These are phyloP conservation scores for Dendronephthya gigantea DNA, from an alignment of 64 coral and sea anemone genomes.

Conservation along the genomic window DNA sequence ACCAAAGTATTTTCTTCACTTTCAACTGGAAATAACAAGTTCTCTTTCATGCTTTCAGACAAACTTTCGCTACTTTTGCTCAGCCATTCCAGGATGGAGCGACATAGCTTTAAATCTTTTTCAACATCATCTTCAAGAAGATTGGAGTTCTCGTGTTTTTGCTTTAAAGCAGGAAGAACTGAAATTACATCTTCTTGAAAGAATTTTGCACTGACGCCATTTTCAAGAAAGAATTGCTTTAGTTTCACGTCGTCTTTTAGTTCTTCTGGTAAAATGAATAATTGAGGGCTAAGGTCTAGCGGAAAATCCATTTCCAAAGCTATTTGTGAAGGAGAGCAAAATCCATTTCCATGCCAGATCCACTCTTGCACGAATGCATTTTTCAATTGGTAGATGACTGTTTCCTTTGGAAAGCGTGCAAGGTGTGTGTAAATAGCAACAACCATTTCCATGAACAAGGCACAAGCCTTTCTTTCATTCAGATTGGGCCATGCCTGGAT, in stretches of 20 bases:
- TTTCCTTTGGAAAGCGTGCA: neutral
- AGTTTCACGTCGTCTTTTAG: neutral
- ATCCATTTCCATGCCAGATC: slow-evolving; percentile 87
- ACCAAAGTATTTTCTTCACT: slow-evolving; percentile 37
- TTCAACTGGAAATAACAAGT: slow-evolving; percentile 67
- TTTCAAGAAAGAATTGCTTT: slow-evolving; percentile 30
- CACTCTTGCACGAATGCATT: neutral
- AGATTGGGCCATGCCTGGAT: neutral
- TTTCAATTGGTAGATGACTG: neutral
- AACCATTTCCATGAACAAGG: neutral
- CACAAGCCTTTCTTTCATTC: neutral
- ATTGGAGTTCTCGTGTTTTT: slow-evolving; percentile 31
- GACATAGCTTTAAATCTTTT: slow-evolving; percentile 47
- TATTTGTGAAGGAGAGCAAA: slow-evolving; percentile 29
- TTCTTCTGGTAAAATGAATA: neutral
- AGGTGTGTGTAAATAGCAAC: neutral
- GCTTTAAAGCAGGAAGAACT: slow-evolving; percentile 48
- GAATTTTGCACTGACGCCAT: slow-evolving; percentile 56
- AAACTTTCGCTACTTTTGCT: slow-evolving; percentile 39
- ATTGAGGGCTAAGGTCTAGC: neutral
- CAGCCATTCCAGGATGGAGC: slow-evolving; percentile 61
- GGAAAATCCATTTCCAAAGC: neutral
- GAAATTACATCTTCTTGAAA: slow-evolving; percentile 44
- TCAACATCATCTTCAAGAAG: slow-evolving; percentile 30
- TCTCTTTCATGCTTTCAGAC: slow-evolving; percentile 42